Evolutionary conservation across 2,797 vertebrate species (phyloP), one percentile per base, ranked within the genome.

Genomic region (Semaprochilodus insignis): DNA sequence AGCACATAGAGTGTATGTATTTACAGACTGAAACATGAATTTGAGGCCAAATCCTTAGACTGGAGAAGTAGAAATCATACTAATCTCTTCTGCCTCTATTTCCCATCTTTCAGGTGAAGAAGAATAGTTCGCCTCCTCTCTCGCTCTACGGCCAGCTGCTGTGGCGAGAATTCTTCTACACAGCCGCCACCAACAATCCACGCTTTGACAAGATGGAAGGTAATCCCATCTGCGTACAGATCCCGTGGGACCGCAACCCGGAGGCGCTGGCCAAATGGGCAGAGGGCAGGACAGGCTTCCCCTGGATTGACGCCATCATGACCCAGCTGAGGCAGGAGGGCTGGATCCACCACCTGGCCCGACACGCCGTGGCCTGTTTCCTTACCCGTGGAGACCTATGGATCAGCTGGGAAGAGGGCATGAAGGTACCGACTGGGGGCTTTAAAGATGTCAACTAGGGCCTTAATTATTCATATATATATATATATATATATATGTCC

Each of bases 231-330:
- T 95, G 94, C 13, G 93, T 95, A 5, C 94, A 95, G 90, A 95
- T 95, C 85, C 93, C 92, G 0, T 95, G 95, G 94, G 93, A 95
- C 87, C 91, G 92, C 69, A 94, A 95, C 88, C 85, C 93, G 0
- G 93, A 94, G 86, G 94, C 93, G 0, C 90, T 95, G 88, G 94
- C 93, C 71, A 95, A 95, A 86, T 96, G 96, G 96, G 93, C 94
- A 0, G 97, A 99, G 88, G 97, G 97, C 85, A 96, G 96, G 78
- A 98, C 96, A 0, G 98, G 97, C 82, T 99, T 98, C 89, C 98
- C 98, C 44, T 99, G 98, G 98, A 99, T 99, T 0, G 98, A 99
- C 54, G 97, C 98, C 85, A 97, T 99, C 93, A 99, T 99, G 97
- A 99, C 97, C 13, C 97, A 99, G 19, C 94, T 97, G 89, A 96